Evolutionary conservation across 2,888 invertebrate species (phyloP).

Genomic region (Scaptomyza cyrtandrae): DNA sequence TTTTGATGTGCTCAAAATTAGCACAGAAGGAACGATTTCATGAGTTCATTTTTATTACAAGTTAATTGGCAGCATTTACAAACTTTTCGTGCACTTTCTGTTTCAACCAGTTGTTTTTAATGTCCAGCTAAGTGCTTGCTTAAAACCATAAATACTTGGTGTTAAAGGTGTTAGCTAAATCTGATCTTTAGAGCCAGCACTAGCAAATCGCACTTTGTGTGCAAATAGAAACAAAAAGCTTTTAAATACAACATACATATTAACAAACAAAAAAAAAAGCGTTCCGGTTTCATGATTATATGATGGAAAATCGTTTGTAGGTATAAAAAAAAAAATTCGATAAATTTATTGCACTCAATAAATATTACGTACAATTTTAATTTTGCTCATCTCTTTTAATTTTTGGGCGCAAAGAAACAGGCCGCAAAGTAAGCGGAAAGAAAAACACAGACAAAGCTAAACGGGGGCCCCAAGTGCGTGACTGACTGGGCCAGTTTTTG

Average conservation of each 20-base stretch:
- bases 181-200: background rate
- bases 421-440: constrained; percentile 47
- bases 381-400: constrained; percentile 38
- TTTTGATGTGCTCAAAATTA: constrained; percentile 49
- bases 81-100: background rate
- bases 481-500: constrained; percentile 52
- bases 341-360: constrained; percentile 16
- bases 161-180: background rate
- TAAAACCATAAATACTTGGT: background rate
- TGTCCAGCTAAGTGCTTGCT: background rate
- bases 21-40: constrained; percentile 48
- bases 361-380: constrained; percentile 6
- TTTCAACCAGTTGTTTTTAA: background rate
- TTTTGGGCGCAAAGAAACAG: constrained; percentile 43
- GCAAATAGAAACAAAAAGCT: background rate
- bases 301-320: constrained; percentile 3
- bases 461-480: constrained; percentile 53
- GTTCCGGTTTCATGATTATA: constrained; percentile 5
- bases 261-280: too few relatives aligned
- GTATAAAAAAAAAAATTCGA: background rate
- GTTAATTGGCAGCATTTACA: constrained; percentile 16
- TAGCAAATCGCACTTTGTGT: background rate
- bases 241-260: background rate
- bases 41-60: constrained; percentile 28
- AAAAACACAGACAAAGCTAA: constrained; percentile 53